These are phyloP conservation scores for Spodoptera exigua DNA, from an alignment of 2,888 invertebrate genomes.

Conservation along the genomic window DNA sequence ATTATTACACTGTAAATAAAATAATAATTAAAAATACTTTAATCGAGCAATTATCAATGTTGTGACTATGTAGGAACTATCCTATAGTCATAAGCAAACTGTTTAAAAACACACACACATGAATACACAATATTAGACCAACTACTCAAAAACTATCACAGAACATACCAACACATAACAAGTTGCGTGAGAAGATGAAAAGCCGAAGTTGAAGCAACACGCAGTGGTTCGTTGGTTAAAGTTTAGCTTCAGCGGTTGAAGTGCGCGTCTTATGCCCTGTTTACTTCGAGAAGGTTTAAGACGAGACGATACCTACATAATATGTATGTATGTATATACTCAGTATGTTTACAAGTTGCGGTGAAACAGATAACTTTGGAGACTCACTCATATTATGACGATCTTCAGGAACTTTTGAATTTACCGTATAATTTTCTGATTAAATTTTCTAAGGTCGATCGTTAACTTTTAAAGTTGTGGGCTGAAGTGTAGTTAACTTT, in stretches of 20 bases:
- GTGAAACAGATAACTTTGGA: constrained; percentile 39
- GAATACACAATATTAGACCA: neutral
- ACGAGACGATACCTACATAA: constrained; percentile 13
- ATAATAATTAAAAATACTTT: too few species aligned
- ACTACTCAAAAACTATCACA: neutral
- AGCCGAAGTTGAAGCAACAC: constrained; percentile 27
- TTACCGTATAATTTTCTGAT: too few species aligned
- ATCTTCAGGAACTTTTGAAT: too few species aligned
- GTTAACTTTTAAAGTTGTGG: too few species aligned
- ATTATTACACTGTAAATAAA: too few species aligned
- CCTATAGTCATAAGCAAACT: too few species aligned
- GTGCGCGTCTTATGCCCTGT: constrained; percentile 41
- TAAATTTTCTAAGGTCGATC: too few species aligned
- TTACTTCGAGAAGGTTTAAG: constrained; percentile 35
- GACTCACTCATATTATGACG: constrained; percentile 5
- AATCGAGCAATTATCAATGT: too few species aligned
- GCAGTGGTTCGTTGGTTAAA: constrained; percentile 38
- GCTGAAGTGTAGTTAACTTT: too few species aligned
- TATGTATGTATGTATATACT: too few species aligned
- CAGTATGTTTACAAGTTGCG: constrained; percentile 34
- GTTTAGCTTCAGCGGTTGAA: constrained; percentile 41
- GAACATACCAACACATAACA: constrained; percentile 17
- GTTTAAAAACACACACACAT: neutral
- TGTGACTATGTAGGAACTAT: too few species aligned
- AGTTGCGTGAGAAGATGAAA: constrained; percentile 40